A percentile compares a stretch with the other conserved stretches of the same genome.
These are phyloP conservation scores for Pterocles orientalis DNA, from an alignment of 2,113 vertebrate genomes.

Conservation along the genomic window DNA sequence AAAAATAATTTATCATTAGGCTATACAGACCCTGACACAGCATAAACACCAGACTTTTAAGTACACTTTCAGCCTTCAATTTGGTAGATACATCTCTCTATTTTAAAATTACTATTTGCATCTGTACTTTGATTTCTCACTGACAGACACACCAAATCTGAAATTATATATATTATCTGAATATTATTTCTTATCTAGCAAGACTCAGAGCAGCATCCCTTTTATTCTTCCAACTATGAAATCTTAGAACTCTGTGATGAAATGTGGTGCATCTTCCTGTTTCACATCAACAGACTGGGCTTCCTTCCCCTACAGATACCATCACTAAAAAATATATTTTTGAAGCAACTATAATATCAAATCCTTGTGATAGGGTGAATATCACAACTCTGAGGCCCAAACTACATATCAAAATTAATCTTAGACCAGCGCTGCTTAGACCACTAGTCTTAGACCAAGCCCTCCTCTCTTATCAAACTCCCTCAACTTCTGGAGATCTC, in stretches of 20 bases:
- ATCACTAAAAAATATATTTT: neutral
- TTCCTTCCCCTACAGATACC: neutral
- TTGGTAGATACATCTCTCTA: neutral
- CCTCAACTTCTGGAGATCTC: neutral
- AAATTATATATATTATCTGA: too few relatives aligned
- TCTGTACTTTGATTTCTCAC: neutral
- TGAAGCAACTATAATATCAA: neutral
- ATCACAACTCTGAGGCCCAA: accelerated
- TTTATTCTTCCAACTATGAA: accelerated
- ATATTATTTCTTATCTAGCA: neutral
- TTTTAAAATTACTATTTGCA: neutral
- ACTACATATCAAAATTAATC: accelerated
- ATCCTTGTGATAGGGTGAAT: neutral
- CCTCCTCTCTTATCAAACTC: neutral
- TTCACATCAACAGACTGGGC: accelerated
- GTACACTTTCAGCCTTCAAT: neutral
- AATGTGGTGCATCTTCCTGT: neutral
- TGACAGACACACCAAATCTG: neutral
- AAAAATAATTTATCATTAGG: neutral
- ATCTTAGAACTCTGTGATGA: too few relatives aligned
- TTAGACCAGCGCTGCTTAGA: neutral
- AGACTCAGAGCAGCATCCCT: neutral
- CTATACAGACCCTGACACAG: neutral
- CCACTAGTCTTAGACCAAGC: neutral
- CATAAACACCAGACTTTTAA: neutral